These are phyloP conservation scores for Chymomyza amoena DNA, from an alignment of 2,888 invertebrate genomes.

Conservation along the genomic window DNA sequence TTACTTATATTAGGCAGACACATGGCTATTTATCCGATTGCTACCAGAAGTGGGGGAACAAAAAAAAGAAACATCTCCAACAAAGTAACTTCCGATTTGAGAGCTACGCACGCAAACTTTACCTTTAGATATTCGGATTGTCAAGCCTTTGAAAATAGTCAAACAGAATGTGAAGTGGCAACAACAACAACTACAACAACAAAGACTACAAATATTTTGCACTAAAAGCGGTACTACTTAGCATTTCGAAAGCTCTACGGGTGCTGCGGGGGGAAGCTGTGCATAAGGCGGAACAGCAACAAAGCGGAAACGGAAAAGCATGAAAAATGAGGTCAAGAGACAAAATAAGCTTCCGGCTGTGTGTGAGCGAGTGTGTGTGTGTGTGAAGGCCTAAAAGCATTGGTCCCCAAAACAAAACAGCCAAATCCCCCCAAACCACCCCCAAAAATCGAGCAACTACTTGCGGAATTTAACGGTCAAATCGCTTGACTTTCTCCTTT, in stretches of 20 bases:
- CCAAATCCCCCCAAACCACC: not conserved
- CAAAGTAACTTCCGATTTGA: not conserved
- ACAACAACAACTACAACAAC: constrained; percentile 26
- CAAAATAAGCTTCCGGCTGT: constrained; percentile 64
- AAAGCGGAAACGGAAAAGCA: constrained; percentile 28
- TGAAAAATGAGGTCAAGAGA: constrained; percentile 65
- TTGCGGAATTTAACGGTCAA: constrained; percentile 63
- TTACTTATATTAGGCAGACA: not conserved
- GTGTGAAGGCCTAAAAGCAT: not conserved
- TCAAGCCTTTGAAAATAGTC: constrained; percentile 45
- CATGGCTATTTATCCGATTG: not conserved
- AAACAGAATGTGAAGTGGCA: constrained; percentile 34
- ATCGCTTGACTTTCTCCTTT: constrained; percentile 63
- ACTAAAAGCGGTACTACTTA: constrained; percentile 71
- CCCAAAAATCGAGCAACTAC: not conserved
- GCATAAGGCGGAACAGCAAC: constrained; percentile 11
- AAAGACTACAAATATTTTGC: constrained; percentile 46
- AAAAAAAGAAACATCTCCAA: not conserved
- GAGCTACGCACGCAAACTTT: not conserved
- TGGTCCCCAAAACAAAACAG: not conserved
- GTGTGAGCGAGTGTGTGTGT: constrained; percentile 17
- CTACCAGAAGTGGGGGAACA: not conserved
- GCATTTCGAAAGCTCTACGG: constrained; percentile 44
- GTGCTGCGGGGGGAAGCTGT: not conserved
- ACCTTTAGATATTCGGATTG: not conserved